A percentile compares a stretch with the other conserved stretches of the same genome.
Conservation (phyloP, 92 coral and sea anemone genomes). For the Plumapathes pennacea region DNA sequence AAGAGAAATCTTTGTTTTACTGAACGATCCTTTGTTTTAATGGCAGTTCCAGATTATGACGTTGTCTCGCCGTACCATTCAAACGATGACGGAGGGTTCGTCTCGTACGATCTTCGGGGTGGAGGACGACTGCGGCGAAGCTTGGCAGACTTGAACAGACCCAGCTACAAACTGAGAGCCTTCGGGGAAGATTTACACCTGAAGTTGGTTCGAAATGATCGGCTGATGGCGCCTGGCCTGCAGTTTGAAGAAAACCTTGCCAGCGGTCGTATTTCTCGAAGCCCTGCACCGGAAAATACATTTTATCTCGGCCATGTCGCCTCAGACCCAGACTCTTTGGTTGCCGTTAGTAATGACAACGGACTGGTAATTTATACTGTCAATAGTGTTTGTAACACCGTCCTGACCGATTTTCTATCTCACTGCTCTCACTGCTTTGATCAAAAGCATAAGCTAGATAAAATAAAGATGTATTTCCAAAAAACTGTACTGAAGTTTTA, state of each 20-base stretch:
- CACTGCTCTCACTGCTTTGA: too few species aligned
- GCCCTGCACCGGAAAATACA: conserved; percentile 50
- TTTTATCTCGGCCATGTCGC: conserved; percentile 76
- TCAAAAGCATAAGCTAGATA: not conserved
- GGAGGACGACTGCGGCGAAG: conserved; percentile 36
- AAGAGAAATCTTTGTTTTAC: too few species aligned
- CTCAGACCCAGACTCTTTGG: conserved; percentile 79
- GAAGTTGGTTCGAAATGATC: conserved; percentile 62
- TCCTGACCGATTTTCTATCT: not conserved
- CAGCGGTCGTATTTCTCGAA: conserved; percentile 55
- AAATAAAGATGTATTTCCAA: too few species aligned
- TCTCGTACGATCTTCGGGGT: conserved; percentile 41
- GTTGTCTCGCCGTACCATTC: conserved; percentile 51
- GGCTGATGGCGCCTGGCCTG: conserved; percentile 68
- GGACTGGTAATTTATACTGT: conserved; percentile 67
- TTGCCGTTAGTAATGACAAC: conserved; percentile 71
- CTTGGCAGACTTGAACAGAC: conserved; percentile 3
- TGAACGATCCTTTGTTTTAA: not conserved
- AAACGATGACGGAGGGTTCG: conserved; percentile 57
- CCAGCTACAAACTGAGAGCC: conserved; percentile 59
- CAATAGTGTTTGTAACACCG: not conserved
- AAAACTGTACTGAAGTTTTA: too few species aligned
- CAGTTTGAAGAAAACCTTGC: conserved; percentile 45
- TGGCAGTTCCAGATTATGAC: conserved; percentile 70
- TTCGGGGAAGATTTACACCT: conserved; percentile 75